Conservation (phyloP, 2,888 invertebrate genomes). For the Andrena hattorfiana region DNA sequence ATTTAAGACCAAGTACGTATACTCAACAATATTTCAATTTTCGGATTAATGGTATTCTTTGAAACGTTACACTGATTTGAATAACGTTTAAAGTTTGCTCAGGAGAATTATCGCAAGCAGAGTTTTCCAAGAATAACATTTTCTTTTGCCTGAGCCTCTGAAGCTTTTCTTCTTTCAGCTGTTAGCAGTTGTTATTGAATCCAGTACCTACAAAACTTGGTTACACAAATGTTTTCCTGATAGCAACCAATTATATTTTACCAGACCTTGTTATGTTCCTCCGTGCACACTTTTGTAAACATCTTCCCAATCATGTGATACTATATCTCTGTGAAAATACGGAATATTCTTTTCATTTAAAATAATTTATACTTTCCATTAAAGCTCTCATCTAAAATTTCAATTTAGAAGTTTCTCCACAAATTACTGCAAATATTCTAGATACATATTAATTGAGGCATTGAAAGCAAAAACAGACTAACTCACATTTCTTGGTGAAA, state of each 20-base stretch:
- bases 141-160: neutral
- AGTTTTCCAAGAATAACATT: conserved; percentile 7
- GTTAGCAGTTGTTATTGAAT: conserved; percentile 11
- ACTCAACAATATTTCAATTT: too few relatives aligned
- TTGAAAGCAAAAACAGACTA: too few relatives aligned
- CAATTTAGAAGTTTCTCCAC: too few relatives aligned
- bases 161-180: conserved; percentile 10
- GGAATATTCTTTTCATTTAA: too few relatives aligned
- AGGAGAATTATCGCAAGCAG: neutral
- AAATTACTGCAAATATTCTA: too few relatives aligned
- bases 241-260: neutral
- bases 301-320: neutral
- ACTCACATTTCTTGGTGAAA: too few relatives aligned
- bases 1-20: too few relatives aligned
- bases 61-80: neutral
- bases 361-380: neutral
- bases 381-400: too few relatives aligned
- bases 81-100: neutral
- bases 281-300: neutral
- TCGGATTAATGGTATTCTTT: neutral
- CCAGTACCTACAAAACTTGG: neutral
- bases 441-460: too few relatives aligned
- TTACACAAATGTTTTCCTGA: neutral
- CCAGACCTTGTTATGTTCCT: neutral
- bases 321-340: neutral